Evolutionary conservation across 2,113 vertebrate species (phyloP).

Genomic region (Gymnobelideus leadbeateri): DNA sequence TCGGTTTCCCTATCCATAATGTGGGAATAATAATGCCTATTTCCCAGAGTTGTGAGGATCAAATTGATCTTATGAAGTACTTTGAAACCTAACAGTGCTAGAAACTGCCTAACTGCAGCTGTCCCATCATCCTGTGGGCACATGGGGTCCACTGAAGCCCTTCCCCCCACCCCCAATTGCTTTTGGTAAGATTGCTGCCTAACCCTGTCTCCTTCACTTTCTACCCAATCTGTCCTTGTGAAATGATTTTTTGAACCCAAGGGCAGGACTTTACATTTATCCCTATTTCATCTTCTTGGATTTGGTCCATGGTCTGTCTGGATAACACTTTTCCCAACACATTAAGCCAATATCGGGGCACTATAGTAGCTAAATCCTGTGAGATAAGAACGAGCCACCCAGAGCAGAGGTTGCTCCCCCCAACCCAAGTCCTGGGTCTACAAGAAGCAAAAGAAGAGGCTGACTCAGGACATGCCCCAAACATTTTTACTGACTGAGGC

Average conservation of each 20-base stretch:
- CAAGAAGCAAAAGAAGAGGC: not conserved
- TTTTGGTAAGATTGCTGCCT: not conserved
- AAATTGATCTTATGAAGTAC: not conserved
- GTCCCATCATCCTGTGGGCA: not conserved
- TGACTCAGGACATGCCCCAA: not conserved
- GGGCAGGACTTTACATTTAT: too few species aligned
- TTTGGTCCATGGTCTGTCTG: too few species aligned
- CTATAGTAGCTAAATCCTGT: not conserved
- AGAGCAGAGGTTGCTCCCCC: too few species aligned
- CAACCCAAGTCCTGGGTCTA: not conserved
- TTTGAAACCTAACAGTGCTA: not conserved
- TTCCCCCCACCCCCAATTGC: too few species aligned
- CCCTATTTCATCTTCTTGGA: not conserved
- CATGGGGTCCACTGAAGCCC: too few species aligned
- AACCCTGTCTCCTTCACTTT: too few species aligned
- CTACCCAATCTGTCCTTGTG: not conserved
- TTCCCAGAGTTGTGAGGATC: too few species aligned
- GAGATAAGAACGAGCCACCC: too few species aligned
- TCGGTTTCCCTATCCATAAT: not conserved
- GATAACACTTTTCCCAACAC: too few species aligned
- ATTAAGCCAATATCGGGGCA: fast-evolving
- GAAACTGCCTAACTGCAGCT: too few species aligned
- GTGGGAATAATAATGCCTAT: too few species aligned
- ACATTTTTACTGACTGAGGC: conserved; percentile 3
- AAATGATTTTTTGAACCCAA: not conserved